phyloP scores from a whole-genome alignment of 2,113 vertebrate genomes.

The Parus major region DNA sequence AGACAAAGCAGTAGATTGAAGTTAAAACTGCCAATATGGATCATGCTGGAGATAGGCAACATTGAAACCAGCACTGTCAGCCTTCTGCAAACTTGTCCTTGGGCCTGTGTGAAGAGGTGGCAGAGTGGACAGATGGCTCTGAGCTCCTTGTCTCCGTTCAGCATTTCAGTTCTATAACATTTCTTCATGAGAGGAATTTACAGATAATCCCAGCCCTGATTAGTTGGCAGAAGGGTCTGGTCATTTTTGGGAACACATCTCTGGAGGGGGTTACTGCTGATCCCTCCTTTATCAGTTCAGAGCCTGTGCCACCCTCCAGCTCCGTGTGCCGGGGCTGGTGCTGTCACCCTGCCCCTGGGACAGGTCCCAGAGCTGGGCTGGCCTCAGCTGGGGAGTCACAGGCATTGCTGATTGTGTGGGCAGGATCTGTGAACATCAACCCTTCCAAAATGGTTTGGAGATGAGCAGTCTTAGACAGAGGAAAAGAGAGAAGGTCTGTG shows the following conservation, averaged over 20 bases:
- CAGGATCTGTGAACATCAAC: background rate
- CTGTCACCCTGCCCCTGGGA: background rate
- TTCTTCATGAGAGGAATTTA: background rate
- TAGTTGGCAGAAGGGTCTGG: background rate
- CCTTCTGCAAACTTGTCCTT: constrained; percentile 8
- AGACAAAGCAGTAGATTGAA: constrained; percentile 24
- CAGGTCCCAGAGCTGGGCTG: background rate
- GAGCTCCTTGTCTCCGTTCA: background rate
- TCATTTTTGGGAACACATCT: background rate
- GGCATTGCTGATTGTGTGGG: background rate
- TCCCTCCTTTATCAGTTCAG: background rate
- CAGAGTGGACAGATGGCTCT: background rate
- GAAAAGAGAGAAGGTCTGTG: background rate
- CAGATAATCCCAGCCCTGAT: background rate
- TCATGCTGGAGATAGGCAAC: background rate
- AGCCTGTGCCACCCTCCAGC: background rate
- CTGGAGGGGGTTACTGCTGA: background rate
- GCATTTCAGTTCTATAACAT: background rate
- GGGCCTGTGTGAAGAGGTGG: background rate
- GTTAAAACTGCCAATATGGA: constrained; percentile 19
- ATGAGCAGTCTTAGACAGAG: background rate
- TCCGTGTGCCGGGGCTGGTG: accelerated
- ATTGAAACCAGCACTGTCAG: background rate
- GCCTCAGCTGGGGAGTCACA: background rate
- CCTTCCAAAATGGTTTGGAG: background rate